phyloP scores from a whole-genome alignment of 1,140 invertebrate species.

The Nylanderia fulva region DNA sequence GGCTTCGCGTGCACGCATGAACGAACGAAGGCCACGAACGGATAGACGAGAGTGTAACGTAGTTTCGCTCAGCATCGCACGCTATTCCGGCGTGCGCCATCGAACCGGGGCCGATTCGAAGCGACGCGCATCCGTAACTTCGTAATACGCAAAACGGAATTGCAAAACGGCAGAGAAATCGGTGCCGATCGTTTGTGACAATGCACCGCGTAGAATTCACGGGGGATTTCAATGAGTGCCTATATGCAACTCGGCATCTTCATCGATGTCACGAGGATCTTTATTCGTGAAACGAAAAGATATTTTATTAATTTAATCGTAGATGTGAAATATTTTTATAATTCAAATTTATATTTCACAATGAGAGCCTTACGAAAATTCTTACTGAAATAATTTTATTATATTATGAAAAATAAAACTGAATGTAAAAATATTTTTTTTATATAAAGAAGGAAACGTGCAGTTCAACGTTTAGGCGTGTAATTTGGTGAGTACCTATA shows the following conservation, averaged over 20 bases:
- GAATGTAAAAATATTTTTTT: no score
- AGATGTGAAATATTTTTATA: not conserved
- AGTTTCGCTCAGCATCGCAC: constrained; percentile 8
- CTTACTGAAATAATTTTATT: no score
- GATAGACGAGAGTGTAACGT: constrained; percentile 47
- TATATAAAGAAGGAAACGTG: not conserved
- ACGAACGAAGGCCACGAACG: constrained; percentile 59
- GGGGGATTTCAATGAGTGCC: not conserved
- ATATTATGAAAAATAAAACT: no score
- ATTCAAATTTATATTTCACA: not conserved
- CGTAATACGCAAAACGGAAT: constrained; percentile 29
- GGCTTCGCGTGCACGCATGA: constrained; percentile 69
- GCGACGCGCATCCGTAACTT: constrained; percentile 20
- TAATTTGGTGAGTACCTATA: no score
- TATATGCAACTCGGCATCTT: not conserved
- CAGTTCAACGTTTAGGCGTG: no score
- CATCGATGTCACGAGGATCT: not conserved
- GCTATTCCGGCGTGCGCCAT: constrained; percentile 7
- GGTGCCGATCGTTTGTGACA: no score
- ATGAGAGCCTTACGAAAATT: no score
- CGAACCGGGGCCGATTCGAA: constrained; percentile 33
- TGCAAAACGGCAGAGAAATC: constrained; percentile 21
- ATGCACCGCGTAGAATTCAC: not conserved
- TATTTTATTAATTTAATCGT: no score
- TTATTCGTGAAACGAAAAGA: no score